phyloP scores from a whole-genome alignment of 2,797 vertebrate species.

The Aphelocoma californica region DNA sequence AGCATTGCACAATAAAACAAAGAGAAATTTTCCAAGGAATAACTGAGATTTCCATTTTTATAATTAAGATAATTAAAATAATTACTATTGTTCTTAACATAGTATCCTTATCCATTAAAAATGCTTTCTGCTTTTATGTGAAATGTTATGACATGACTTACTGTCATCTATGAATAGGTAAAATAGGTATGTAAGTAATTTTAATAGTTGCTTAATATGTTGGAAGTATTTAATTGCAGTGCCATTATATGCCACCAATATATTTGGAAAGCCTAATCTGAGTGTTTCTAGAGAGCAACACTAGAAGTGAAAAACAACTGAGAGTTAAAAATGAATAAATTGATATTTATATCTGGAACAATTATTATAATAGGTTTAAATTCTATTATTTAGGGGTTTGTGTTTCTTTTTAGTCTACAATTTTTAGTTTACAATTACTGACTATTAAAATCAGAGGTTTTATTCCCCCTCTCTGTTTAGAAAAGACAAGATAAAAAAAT shows the following conservation, averaged over 20 bases:
- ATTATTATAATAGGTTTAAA: constrained; percentile 51
- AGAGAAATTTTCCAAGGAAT: background rate
- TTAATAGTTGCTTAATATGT: constrained; percentile 47
- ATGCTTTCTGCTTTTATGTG: background rate
- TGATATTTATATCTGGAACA: constrained; percentile 40
- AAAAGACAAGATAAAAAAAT: background rate
- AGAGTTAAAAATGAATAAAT: constrained; percentile 48
- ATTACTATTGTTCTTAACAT: background rate
- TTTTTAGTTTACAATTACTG: background rate
- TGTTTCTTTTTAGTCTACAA: background rate
- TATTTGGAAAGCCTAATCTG: constrained; percentile 27
- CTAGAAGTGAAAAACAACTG: constrained; percentile 59
- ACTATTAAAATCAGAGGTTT: background rate
- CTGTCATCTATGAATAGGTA: constrained; percentile 27
- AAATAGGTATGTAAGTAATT: background rate
- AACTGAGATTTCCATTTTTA: background rate
- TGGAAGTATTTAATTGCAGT: constrained; percentile 49
- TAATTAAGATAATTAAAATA: background rate
- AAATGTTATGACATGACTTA: background rate
- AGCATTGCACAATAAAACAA: background rate
- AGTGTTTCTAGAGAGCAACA: constrained; percentile 42
- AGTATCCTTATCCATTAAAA: background rate
- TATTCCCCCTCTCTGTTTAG: background rate
- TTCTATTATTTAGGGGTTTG: background rate
- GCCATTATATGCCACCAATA: constrained; percentile 29